Percentiles rank a stretch among this genome's conserved stretches.
These are phyloP conservation scores for Engraulis encrasicolus DNA, from an alignment of 2,113 vertebrate genomes.

Conservation along the genomic window DNA sequence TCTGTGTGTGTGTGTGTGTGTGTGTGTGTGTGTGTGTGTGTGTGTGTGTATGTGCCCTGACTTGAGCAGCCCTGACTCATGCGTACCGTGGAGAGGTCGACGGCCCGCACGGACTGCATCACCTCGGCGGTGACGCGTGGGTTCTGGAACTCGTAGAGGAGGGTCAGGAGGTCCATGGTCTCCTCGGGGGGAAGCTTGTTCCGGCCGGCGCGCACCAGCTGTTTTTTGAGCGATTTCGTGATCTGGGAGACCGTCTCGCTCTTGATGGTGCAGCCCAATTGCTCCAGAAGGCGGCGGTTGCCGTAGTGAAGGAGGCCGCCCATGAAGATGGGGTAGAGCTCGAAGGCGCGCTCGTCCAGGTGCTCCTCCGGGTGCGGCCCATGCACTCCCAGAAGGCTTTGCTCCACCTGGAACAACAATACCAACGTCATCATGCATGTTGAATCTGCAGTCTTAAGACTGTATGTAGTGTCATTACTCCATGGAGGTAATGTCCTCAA, in stretches of 20 bases:
- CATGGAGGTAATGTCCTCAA: no score
- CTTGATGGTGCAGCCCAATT: conserved; percentile 92
- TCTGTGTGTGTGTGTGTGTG: no score
- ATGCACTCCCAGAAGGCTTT: conserved; percentile 88
- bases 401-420: conserved; percentile 93
- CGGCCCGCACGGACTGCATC: conserved; percentile 76
- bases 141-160: conserved; percentile 96
- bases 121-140: conserved; percentile 87
- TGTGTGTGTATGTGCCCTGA: no score
- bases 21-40: no score
- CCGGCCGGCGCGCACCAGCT: conserved; percentile 80
- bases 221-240: conserved; percentile 83
- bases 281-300: conserved; percentile 85
- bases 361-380: conserved; percentile 81
- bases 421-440: no score
- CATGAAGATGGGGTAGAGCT: conserved; percentile 97
- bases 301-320: conserved; percentile 89
- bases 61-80: no score
- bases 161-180: conserved; percentile 91
- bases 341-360: conserved; percentile 79
- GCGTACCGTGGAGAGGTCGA: conserved; percentile 82
- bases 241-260: conserved; percentile 89
- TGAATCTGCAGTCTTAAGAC: no score
- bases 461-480: no score
- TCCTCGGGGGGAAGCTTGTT: conserved; percentile 85